Base-by-base conservation (phyloP, 1,140 invertebrate genomes). In the Scylla paramamosain region DNA sequence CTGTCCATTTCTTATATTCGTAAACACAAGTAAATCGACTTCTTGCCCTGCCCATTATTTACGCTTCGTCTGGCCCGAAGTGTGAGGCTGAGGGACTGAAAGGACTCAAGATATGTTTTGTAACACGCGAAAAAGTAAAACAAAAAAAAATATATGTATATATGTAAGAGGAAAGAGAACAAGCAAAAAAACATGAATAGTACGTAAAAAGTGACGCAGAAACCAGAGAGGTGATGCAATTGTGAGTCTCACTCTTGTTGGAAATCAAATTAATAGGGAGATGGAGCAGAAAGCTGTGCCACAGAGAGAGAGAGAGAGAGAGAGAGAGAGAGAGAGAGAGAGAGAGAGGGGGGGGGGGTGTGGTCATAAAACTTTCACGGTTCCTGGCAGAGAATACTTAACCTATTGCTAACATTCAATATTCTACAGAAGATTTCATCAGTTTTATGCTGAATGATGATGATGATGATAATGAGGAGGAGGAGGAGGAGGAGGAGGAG, bases 301-400 rank as follows among this genome's bases (percentile, higher is more conserved):
- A 0, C 28, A 32, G 6, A 84, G 83, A 39, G n/a, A 88, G 14
- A n/a, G 14, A 20, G 84, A 39, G 84, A 39, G 84, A 86, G 84
- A 86, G 84, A 39, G 84, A 39, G 84, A 39, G 84, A 86, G 32
- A 39, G 84, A 39, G 84, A 86, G 84, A 39, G 84, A 39, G 84
- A 86, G 84, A 39, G 84, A 86, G 84, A 39, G 84, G 12, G 3
- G n/a, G 84, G 32, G n/a, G 20, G 84, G 14, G 20, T 8, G n/a
- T 14, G 1, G 84, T 29, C 28, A 86, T 29, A 86, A n/a, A n/a
- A 39, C 28, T 29, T 31, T 29, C 28, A 86, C 10, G 52, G 10
- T 59, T 59, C 52, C 10, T 59, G 52, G 20, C 52, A 59, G 52
- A 12, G 20, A 59, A 59, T 16, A 12, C 52, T 2, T 59, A 20